Base-by-base conservation (phyloP, 2,113 vertebrate genomes). In the Heptranchias perlo region DNA sequence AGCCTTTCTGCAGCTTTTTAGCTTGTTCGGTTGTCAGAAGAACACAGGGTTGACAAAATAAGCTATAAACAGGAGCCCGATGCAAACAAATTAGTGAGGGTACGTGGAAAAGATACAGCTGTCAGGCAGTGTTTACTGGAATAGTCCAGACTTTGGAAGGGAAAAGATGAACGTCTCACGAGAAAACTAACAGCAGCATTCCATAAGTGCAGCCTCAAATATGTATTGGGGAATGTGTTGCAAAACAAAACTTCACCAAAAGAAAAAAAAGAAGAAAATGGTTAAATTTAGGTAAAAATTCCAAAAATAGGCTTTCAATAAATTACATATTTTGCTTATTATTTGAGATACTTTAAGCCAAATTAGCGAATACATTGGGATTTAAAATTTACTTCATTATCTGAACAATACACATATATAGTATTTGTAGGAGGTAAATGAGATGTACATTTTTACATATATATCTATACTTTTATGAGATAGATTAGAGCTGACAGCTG, bases 91-190 rank as follows among this genome's bases (percentile, higher is more conserved):
- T 97, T 96, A 97, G 96, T 96, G 96, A 97, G 96, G 78, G 96
- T 96, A 93, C 97, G 96, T 96, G 96, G 97, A 98, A 97, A 96
- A 97, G 96, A 97, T 96, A 96, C 97, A 97, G 97, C 97, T 98
- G 97, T 96, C 96, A 96, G 97, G 97, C 97, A 97, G 97, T 96
- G 96, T 97, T 97, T 97, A 97, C 96, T 97, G 97, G 96, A 97
- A 96, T 91, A 0, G 52, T 58, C 94, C 94, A 95, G 94, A 18
- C 65, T 52, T 49, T 14, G 3, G 28, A 69, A 65, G 13, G 31
- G 47, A 49, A 35, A 65, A 95, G 94, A 25, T 23, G 47, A 73
- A 69, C 18, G 39, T 94, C 39, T 94, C 64, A 67, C 3, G 28
- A 69, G 92, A 93, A 93, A 61, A 65, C 62, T 5, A 73, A 67